Base-by-base conservation (phyloP, 2,797 vertebrate species). In the Scarus forsteni region DNA sequence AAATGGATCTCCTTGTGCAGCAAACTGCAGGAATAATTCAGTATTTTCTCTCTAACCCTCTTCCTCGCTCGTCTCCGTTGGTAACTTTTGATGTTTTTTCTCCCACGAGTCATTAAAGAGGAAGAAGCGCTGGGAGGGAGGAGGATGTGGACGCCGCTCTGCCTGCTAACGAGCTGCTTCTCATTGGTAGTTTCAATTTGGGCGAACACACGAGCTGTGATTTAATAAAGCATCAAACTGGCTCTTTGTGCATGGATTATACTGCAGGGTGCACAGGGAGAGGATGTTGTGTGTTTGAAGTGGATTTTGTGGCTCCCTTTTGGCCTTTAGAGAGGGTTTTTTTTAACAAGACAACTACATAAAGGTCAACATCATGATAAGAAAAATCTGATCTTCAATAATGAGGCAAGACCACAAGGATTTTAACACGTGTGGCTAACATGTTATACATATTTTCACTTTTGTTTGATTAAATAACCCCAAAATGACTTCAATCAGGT, bases 31-130 rank as follows among this genome's bases (percentile, higher is more conserved):
- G 59, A 91, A 87, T 81, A 87, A 86, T 80, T 83, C 70, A 69
- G 70, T 19, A 56, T 66, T 78, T 77, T 60, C 53, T 68, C 46
- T 84, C 70, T 44, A 58, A 35, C 52, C 42, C 18, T 70, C 64
- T 59, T 66, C 57, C 69, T 59, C 54, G 18, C 50, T 35, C 6
- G 83, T 86, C 68, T 85, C 80, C 77, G 79, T 8, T 67, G 75
- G 80, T 60, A 80, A 79, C 84, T 60, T 89, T 80, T 88, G 85
- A 88, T 80, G 82, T 89, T 81, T 68, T 38, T n/a, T 72, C 86
- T 80, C 81, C 85, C 81, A 81, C 70, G 79, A 86, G 88, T 92
- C 89, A 92, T 93, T 92, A 92, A 84, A 88, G 85, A 77, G 27
- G 63, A 70, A 85, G 71, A 77, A 75, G 78, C 68, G 44, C 80